These are phyloP conservation scores for Telmatherina bonti DNA, from an alignment of 2,797 vertebrate genomes.

Conservation along the genomic window DNA sequence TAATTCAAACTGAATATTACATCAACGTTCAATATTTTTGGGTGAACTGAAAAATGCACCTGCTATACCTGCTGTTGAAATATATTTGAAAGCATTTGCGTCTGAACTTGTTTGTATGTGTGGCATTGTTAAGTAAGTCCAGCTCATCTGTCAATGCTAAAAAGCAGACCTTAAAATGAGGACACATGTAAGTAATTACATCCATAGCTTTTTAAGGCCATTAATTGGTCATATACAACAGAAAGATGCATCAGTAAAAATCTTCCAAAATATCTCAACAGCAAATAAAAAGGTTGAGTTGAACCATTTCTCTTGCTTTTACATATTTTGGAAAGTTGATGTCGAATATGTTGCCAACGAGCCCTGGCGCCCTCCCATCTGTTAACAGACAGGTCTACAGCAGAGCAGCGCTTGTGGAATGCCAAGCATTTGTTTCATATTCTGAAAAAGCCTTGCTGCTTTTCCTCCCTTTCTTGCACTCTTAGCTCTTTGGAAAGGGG, in stretches of 20 bases:
- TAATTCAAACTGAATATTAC: no score
- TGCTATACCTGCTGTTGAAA: no score
- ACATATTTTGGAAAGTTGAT: conserved; percentile 56
- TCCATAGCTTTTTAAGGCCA: conserved; percentile 57
- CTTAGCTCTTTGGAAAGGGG: conserved; percentile 60
- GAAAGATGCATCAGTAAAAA: conserved; percentile 40
- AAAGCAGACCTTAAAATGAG: conserved; percentile 67
- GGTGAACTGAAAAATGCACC: no score
- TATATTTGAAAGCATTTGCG: conserved; percentile 4
- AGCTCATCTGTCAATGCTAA: conserved; percentile 51
- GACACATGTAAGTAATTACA: conserved; percentile 66
- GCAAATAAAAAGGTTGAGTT: conserved; percentile 58
- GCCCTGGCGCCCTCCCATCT: conserved; percentile 60
- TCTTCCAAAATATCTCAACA: conserved; percentile 56
- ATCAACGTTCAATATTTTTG: no score
- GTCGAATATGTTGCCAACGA: conserved; percentile 67
- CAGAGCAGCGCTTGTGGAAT: conserved; percentile 76
- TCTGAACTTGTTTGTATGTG: conserved; percentile 48
- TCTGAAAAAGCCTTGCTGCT: conserved; percentile 60
- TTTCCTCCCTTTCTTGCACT: conserved; percentile 64
- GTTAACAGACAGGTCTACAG: conserved; percentile 78
- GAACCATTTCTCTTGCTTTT: conserved; percentile 53
- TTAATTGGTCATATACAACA: conserved; percentile 69
- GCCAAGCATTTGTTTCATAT: conserved; percentile 81
- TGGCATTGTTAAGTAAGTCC: conserved; percentile 54